phyloP scores from a whole-genome alignment of 2,888 invertebrate species.

The Taphrorychus bicolor region DNA sequence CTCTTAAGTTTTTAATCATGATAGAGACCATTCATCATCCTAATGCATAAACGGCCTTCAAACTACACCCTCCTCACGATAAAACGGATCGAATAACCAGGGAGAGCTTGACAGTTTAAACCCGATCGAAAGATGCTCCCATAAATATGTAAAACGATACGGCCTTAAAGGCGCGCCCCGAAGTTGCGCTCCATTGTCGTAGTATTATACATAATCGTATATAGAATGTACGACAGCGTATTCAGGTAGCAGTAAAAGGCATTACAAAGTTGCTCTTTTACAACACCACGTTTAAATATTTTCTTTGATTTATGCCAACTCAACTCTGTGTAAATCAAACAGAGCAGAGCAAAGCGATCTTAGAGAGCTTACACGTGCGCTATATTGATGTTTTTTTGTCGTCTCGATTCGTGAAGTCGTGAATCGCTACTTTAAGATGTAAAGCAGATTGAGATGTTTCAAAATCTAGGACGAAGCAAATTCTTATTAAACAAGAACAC shows the following conservation, averaged over 20 bases:
- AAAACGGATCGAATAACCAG: slow-evolving; percentile 23
- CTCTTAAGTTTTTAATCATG: background rate
- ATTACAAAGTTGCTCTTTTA: slow-evolving; percentile 37
- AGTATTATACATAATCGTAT: slow-evolving; percentile 31
- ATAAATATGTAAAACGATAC: slow-evolving; percentile 39
- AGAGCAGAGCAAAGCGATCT: background rate
- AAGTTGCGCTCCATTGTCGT: slow-evolving; percentile 39
- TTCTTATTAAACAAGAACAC: background rate
- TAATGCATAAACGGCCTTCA: background rate
- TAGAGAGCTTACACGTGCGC: background rate
- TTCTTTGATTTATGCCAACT: slow-evolving; percentile 26
- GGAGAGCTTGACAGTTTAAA: slow-evolving; percentile 24
- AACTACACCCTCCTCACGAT: slow-evolving; percentile 15
- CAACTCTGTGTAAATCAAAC: background rate
- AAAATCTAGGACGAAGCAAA: no score
- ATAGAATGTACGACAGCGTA: slow-evolving; percentile 40
- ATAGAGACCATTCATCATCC: slow-evolving; percentile 3
- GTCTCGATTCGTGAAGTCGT: no score
- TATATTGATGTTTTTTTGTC: no score
- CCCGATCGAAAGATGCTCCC: slow-evolving; percentile 32
- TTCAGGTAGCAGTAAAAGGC: slow-evolving; percentile 40
- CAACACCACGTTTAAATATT: slow-evolving; percentile 31
- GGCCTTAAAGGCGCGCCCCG: slow-evolving; percentile 34
- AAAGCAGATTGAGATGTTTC: no score
- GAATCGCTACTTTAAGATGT: no score